These are phyloP conservation scores for Parasteatoda tepidariorum DNA, from an alignment of 1,140 invertebrate genomes.

Conservation along the genomic window DNA sequence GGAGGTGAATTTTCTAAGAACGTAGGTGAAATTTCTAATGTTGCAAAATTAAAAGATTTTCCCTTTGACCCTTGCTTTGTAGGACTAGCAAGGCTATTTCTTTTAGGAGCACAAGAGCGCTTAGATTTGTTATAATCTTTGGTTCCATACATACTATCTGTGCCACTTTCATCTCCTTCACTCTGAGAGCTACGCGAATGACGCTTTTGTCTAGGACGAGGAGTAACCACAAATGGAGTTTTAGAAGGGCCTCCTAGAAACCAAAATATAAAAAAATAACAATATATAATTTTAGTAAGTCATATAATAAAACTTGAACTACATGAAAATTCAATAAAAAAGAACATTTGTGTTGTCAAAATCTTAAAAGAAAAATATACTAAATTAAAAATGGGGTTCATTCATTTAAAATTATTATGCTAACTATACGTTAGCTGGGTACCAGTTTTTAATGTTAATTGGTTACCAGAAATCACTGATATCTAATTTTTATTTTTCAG, in stretches of 20 bases:
- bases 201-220: conserved; percentile 12
- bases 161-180: conserved; percentile 46
- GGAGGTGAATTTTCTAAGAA: conserved; percentile 18
- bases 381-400: too few species aligned
- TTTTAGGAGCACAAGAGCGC: not conserved
- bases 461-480: too few species aligned
- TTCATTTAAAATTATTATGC: too few species aligned
- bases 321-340: too few species aligned
- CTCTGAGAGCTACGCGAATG: conserved; percentile 27
- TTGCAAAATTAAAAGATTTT: not conserved
- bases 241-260: not conserved
- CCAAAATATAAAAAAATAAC: not conserved
- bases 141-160: not conserved
- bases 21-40: conserved; percentile 21
- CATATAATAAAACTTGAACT: too few species aligned
- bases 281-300: too few species aligned
- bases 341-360: too few species aligned
- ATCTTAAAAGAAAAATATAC: too few species aligned
- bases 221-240: too few species aligned
- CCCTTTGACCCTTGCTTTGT: not conserved
- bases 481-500: too few species aligned
- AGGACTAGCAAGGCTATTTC: not conserved
- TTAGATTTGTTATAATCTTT: conserved; percentile 15
- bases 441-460: too few species aligned
- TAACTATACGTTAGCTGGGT: too few species aligned